Conservation (phyloP, 2,113 vertebrate genomes). For the Phrynocephalus versicolor region DNA sequence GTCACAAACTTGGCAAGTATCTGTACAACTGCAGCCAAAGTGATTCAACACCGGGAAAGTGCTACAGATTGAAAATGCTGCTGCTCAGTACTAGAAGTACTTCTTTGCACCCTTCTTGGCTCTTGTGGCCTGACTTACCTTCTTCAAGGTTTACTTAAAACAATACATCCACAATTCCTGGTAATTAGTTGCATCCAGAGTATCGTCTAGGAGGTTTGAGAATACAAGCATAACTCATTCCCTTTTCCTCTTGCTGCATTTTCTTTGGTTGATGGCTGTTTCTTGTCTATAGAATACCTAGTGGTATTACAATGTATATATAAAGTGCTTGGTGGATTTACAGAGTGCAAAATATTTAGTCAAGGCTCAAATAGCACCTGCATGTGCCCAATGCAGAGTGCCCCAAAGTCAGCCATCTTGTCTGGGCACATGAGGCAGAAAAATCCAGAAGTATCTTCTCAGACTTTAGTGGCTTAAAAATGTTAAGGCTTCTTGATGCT, state of each 20-base stretch:
- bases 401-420: too few relatives aligned
- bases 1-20: neutral
- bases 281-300: neutral
- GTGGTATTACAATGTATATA: neutral
- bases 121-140: neutral
- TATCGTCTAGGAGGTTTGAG: neutral
- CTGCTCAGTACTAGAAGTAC: too few relatives aligned
- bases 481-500: too few relatives aligned
- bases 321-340: too few relatives aligned
- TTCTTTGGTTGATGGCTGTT: neutral
- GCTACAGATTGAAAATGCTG: neutral
- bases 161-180: neutral
- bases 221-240: neutral
- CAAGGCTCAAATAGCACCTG: too few relatives aligned
- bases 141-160: neutral
- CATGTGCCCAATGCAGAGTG: too few relatives aligned
- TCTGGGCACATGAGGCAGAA: too few relatives aligned
- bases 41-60: neutral
- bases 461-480: too few relatives aligned
- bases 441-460: too few relatives aligned
- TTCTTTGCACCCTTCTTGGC: neutral
- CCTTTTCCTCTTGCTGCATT: neutral
- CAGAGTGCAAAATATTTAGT: too few relatives aligned
- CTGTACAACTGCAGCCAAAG: neutral
- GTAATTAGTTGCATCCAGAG: neutral